Evolutionary conservation across 92 coral and sea anemone genomes (phyloP).

Genomic region (Palythoa grandiflora): DNA sequence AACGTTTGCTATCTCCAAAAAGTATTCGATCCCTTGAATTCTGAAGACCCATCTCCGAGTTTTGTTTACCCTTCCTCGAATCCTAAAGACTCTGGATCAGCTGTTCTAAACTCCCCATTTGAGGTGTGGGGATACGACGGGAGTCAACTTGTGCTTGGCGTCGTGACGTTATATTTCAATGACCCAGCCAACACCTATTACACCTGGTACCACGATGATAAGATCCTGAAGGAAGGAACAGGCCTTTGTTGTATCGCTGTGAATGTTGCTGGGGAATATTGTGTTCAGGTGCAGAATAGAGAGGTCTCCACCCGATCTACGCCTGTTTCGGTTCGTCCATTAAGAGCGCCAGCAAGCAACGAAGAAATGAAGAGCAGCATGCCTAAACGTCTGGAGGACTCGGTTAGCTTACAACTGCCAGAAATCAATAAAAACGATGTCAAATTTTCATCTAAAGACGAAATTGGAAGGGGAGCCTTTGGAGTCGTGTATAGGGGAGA

Average conservation of each 20-base stretch:
- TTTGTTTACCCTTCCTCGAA: conserved; percentile 13
- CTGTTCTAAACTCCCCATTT: not conserved
- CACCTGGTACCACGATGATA: conserved; percentile 1
- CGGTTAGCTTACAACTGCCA: not conserved
- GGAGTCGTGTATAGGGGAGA: not conserved
- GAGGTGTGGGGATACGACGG: conserved; percentile 8
- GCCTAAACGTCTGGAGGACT: not conserved
- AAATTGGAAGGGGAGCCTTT: not conserved
- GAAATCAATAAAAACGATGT: not conserved
- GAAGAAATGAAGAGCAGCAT: not conserved
- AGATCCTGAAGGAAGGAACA: not conserved
- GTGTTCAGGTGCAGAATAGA: not conserved
- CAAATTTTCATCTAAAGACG: not conserved
- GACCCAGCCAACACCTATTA: not conserved
- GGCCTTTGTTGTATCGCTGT: not conserved
- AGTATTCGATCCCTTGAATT: not conserved
- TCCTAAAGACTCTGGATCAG: not conserved
- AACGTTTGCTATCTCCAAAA: not conserved
- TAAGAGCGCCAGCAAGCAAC: not conserved
- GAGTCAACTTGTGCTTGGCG: conserved; percentile 11
- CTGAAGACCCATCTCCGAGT: conserved; percentile 6
- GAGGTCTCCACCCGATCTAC: not conserved
- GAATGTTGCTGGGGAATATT: not conserved
- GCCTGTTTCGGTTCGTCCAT: not conserved
- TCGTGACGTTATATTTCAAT: not conserved